Conservation (phyloP, 2,113 vertebrate genomes). For the Columbina picui region DNA sequence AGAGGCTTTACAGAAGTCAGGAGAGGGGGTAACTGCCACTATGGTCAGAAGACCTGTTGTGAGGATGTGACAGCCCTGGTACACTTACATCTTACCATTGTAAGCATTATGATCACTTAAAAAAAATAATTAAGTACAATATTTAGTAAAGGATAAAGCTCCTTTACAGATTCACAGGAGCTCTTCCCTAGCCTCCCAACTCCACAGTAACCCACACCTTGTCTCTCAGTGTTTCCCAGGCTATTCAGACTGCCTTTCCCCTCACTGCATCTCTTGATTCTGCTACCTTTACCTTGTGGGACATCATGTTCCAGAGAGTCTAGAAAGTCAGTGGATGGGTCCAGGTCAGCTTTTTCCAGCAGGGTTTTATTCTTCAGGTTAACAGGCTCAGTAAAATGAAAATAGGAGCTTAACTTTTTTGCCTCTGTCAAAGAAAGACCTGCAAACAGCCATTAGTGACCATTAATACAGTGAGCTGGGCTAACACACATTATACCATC, state of each 20-base stretch:
- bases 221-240: not conserved
- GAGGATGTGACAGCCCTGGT: not conserved
- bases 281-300: slow-evolving; percentile 82
- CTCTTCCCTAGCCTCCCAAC: not conserved
- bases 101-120: not conserved
- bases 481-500: not conserved
- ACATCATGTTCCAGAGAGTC: slow-evolving; percentile 89
- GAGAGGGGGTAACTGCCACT: not conserved
- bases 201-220: not conserved
- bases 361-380: slow-evolving; percentile 83
- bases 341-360: slow-evolving; percentile 84
- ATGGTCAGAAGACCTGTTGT: not conserved
- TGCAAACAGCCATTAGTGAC: slow-evolving; percentile 55
- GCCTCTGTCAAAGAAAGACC: slow-evolving; percentile 86
- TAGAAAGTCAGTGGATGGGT: slow-evolving; percentile 89
- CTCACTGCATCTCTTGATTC: not conserved
- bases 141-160: not conserved
- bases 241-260: not conserved
- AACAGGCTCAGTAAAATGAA: slow-evolving; percentile 85
- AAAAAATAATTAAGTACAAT: not conserved
- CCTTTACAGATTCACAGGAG: not conserved
- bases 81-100: not conserved
- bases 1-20: not conserved
- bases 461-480: not conserved
- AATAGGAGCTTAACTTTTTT: slow-evolving; percentile 85